A percentile compares a stretch with the other conserved stretches of the same genome.
Evolutionary conservation across 2,888 invertebrate genomes (phyloP).

Genomic region (Alviniconcha strummeri): DNA sequence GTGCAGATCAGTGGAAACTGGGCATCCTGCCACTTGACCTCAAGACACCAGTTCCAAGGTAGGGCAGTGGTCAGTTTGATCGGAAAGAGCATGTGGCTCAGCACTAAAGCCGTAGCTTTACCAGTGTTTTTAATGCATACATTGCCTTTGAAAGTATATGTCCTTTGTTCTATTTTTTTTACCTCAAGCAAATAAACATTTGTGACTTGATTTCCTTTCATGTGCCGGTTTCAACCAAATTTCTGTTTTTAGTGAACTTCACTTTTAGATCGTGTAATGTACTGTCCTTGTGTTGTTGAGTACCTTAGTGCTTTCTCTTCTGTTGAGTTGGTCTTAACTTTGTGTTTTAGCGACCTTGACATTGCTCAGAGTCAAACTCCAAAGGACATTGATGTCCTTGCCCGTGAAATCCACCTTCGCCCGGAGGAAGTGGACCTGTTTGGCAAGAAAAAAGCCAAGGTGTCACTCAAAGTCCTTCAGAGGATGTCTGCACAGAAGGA

Average conservation of each 20-base stretch:
- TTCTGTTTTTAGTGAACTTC: too few species aligned
- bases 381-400: conserved; percentile 86
- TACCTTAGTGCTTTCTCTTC: too few species aligned
- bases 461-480: conserved; percentile 86
- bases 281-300: too few species aligned
- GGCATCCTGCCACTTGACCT: conserved; percentile 78
- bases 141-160: too few species aligned
- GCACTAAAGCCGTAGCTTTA: too few species aligned
- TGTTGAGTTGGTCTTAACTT: too few species aligned
- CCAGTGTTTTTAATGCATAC: not conserved
- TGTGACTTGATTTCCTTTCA: too few species aligned
- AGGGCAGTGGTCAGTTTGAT: conserved; percentile 44
- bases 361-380: conserved; percentile 92
- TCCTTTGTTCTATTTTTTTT: too few species aligned
- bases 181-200: too few species aligned
- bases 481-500: conserved; percentile 81
- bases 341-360: conserved; percentile 81
- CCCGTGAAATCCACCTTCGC: conserved; percentile 88
- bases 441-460: conserved; percentile 96
- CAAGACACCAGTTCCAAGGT: conserved; percentile 89
- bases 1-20: conserved; percentile 51
- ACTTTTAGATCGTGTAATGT: too few species aligned
- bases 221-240: too few species aligned
- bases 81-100: too few species aligned
- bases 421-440: conserved; percentile 90